Conservation (phyloP, 2,113 vertebrate species). For the Elachura formosa region DNA sequence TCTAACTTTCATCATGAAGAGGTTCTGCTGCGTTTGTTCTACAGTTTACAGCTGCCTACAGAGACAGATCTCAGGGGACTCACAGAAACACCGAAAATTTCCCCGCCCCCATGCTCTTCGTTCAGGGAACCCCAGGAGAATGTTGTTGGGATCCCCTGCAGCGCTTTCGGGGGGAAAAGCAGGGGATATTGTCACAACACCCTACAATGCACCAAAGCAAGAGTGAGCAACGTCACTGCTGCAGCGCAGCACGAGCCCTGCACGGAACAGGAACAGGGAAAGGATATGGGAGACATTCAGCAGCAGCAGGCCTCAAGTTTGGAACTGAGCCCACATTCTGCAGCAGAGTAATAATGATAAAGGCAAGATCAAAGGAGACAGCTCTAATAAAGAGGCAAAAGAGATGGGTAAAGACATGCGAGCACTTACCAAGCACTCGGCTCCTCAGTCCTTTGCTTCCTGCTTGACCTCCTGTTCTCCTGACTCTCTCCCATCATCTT, state of each 20-base stretch:
- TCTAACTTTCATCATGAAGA: too few species aligned
- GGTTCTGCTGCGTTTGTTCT: too few species aligned
- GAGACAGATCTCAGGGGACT: too few species aligned
- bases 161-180: too few species aligned
- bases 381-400: background rate
- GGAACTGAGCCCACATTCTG: slow-evolving; percentile 10
- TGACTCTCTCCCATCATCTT: rapidly evolving
- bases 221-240: background rate
- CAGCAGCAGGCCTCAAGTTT: background rate
- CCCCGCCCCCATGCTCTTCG: too few species aligned
- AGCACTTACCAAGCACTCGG: background rate
- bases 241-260: background rate
- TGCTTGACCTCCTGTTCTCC: background rate
- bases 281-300: background rate
- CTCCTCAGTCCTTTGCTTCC: background rate
- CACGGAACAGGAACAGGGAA: background rate
- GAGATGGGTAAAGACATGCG: background rate
- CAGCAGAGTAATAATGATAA: background rate
- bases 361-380: slow-evolving; percentile 22
- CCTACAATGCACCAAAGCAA: background rate
- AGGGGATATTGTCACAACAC: too few species aligned
- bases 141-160: too few species aligned
- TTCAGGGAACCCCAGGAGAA: too few species aligned
- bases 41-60: too few species aligned
- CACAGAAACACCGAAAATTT: too few species aligned